Conservation (phyloP, 2,888 invertebrate species). For the Physocephala rufipes region DNA sequence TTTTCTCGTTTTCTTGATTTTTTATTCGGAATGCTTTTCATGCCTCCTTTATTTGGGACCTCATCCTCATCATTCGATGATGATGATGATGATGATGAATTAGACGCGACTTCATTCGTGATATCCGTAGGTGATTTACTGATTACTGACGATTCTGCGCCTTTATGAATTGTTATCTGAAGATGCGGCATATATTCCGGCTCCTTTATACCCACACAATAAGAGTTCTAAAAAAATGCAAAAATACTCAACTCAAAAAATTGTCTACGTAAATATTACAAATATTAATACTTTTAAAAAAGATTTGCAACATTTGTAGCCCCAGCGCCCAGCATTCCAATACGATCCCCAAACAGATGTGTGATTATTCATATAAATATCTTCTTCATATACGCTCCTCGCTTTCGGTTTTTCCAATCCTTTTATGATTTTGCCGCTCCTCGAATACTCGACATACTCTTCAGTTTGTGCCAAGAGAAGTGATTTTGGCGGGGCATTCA, state of each 20-base stretch:
- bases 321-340: constrained; percentile 95
- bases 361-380: constrained; percentile 91
- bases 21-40: constrained; percentile 52
- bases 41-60: constrained; percentile 45
- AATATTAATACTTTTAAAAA: constrained; percentile 68
- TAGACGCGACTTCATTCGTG: not conserved
- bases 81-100: constrained; percentile 41
- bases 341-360: constrained; percentile 95
- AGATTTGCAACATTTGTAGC: constrained; percentile 95
- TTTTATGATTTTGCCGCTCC: constrained; percentile 86
- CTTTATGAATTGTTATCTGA: not conserved
- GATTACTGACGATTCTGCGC: constrained; percentile 36
- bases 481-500: constrained; percentile 87
- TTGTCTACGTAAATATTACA: not conserved
- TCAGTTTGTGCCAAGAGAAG: constrained; percentile 91
- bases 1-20: constrained; percentile 58
- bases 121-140: constrained; percentile 17
- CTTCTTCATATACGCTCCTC: constrained; percentile 92
- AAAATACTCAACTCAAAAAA: too few relatives aligned
- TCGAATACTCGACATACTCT: constrained; percentile 93
- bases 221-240: constrained; percentile 51
- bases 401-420: constrained; percentile 90
- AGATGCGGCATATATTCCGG: constrained; percentile 47
- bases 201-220: constrained; percentile 58
- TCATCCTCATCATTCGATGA: constrained; percentile 68